A percentile compares a stretch with the other conserved stretches of the same genome.
Evolutionary conservation across 2,797 vertebrate species (phyloP).

Genomic region (Phoebastria nigripes): DNA sequence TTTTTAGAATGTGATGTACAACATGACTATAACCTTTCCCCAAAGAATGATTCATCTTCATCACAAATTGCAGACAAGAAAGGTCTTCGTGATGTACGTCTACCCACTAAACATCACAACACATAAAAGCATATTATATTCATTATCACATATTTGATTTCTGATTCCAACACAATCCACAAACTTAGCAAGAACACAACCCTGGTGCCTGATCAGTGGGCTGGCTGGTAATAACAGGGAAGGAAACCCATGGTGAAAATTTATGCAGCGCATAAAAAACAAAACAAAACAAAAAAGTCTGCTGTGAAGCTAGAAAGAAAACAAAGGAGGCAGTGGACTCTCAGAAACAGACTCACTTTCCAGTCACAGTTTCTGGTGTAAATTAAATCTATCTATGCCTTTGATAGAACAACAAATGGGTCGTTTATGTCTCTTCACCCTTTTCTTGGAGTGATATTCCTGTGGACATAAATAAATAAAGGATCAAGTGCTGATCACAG

Average conservation of each 20-base stretch:
- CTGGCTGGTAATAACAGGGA: neutral
- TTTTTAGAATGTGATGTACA: constrained; percentile 25
- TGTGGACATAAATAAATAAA: neutral
- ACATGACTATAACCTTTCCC: constrained; percentile 24
- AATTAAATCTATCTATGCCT: neutral
- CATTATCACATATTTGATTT: neutral
- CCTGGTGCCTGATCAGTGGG: neutral
- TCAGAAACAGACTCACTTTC: neutral
- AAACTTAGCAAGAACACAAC: neutral
- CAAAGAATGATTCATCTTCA: constrained; percentile 38
- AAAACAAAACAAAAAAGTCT: neutral
- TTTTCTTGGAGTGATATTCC: neutral
- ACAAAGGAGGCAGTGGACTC: neutral
- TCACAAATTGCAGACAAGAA: constrained; percentile 24
- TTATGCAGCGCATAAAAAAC: neutral
- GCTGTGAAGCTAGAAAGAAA: neutral
- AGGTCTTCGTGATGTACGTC: neutral
- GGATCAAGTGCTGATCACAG: neutral
- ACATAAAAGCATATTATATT: neutral
- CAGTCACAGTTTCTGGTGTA: neutral
- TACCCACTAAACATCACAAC: neutral
- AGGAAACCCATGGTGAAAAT: neutral
- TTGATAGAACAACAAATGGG: neutral
- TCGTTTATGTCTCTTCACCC: neutral
- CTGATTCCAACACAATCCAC: neutral